phyloP scores from a whole-genome alignment of 2,888 invertebrate genomes.

The Liodrosophila aerea region DNA sequence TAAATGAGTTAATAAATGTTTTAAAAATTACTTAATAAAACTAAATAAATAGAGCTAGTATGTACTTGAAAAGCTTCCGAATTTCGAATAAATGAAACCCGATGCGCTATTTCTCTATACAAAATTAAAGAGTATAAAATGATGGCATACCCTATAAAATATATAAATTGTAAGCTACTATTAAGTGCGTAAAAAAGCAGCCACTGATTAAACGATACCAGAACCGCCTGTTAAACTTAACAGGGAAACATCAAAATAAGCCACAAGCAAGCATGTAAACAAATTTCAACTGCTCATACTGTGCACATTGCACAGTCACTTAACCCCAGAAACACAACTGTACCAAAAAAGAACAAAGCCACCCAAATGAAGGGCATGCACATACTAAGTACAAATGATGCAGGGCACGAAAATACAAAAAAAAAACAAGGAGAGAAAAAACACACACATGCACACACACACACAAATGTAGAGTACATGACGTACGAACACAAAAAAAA shows the following conservation, averaged over 20 bases:
- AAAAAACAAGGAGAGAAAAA: conserved; percentile 23
- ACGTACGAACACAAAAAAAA: conserved; percentile 38
- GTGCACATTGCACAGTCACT: conserved; percentile 33
- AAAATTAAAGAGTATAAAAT: no score
- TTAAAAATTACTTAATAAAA: no score
- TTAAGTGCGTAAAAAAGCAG: no score
- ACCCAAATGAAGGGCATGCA: conserved; percentile 68
- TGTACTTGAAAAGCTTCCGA: no score
- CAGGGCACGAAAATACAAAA: conserved; percentile 45
- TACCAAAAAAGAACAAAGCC: conserved; percentile 70
- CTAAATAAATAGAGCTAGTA: no score
- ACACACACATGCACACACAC: conserved; percentile 7
- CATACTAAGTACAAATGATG: conserved; percentile 32
- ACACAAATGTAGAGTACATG: conserved; percentile 16
- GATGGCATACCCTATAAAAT: conserved; percentile 3
- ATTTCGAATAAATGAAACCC: no score
- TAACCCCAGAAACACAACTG: conserved; percentile 69
- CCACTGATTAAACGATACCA: not conserved
- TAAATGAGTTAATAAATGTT: no score
- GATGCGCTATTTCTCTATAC: no score
- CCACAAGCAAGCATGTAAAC: conserved; percentile 12
- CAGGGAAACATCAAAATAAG: not conserved
- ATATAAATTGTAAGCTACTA: no score
- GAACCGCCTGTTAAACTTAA: conserved; percentile 4
- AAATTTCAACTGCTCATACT: conserved; percentile 29